A percentile compares a stretch with the other conserved stretches of the same genome.
Conservation (phyloP, 2,888 invertebrate species). For the Macaria notata region DNA sequence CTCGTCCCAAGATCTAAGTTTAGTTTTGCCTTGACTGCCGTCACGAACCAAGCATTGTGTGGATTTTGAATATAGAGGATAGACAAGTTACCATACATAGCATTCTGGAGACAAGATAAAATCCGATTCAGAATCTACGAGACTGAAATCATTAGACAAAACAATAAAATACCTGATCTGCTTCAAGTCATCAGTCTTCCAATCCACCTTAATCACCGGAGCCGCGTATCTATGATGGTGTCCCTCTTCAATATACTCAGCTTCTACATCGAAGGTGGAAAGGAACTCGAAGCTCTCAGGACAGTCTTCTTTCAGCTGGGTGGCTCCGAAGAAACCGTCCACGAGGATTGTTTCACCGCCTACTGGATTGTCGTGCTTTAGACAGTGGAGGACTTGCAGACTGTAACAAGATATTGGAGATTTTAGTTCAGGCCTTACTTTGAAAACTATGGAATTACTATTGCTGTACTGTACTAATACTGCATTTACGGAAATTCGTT, state of each 20-base stretch:
- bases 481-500: too few species aligned
- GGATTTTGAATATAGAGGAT: too few species aligned
- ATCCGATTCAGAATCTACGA: too few species aligned
- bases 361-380: constrained; percentile 73
- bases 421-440: too few species aligned
- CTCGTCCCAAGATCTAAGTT: too few species aligned
- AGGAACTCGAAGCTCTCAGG: constrained; percentile 84
- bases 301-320: constrained; percentile 73
- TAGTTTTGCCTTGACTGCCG: too few species aligned
- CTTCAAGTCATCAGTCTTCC: constrained; percentile 76
- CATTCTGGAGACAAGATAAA: too few species aligned
- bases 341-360: constrained; percentile 89
- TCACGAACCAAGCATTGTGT: too few species aligned
- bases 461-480: too few species aligned
- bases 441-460: too few species aligned
- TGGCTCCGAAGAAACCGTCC: constrained; percentile 88
- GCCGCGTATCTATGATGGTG: constrained; percentile 81
- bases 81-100: too few species aligned
- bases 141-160: too few species aligned
- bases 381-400: constrained; percentile 70
- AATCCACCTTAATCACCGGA: constrained; percentile 82
- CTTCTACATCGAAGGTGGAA: constrained; percentile 79
- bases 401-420: constrained; percentile 41
- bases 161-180: constrained; percentile 80
- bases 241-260: constrained; percentile 85